A percentile compares a stretch with the other conserved stretches of the same genome.
These are phyloP conservation scores for Lutra lutra DNA, from an alignment of 2,797 vertebrate genomes.

Conservation along the genomic window DNA sequence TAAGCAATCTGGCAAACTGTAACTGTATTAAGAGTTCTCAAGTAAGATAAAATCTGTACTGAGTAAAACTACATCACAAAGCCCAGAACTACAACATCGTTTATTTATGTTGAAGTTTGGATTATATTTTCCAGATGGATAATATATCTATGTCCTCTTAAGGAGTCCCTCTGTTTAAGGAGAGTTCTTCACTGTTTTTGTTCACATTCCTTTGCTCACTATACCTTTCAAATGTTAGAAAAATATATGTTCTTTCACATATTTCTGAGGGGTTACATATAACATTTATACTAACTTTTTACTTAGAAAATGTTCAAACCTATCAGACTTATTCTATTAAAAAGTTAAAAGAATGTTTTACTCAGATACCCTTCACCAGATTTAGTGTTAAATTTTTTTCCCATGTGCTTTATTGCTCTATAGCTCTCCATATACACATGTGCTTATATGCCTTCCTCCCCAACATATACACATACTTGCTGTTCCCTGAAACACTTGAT, in stretches of 20 bases:
- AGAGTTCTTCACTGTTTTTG: not conserved
- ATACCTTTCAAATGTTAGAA: not conserved
- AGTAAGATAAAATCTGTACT: slow-evolving; percentile 20
- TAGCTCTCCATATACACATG: rapidly evolving
- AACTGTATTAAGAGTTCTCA: slow-evolving; percentile 33
- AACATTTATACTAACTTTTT: not conserved
- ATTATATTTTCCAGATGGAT: not conserved
- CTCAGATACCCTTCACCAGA: not conserved
- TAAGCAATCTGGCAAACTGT: slow-evolving; percentile 59
- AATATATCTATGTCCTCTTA: not conserved
- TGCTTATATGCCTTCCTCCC: rapidly evolving
- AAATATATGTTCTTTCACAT: not conserved
- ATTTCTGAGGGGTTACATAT: not conserved
- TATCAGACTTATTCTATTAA: not conserved
- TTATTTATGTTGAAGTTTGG: slow-evolving; percentile 14
- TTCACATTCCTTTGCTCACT: not conserved
- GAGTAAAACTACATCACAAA: not conserved
- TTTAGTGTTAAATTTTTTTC: not conserved
- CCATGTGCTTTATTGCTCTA: not conserved
- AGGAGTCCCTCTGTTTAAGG: not conserved
- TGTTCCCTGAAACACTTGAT: not conserved
- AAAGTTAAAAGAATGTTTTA: not conserved
- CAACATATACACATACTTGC: not conserved
- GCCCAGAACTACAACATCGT: not conserved
- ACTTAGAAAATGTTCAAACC: not conserved